Conservation (phyloP, 2,113 vertebrate genomes). For the Pandion haliaetus region DNA sequence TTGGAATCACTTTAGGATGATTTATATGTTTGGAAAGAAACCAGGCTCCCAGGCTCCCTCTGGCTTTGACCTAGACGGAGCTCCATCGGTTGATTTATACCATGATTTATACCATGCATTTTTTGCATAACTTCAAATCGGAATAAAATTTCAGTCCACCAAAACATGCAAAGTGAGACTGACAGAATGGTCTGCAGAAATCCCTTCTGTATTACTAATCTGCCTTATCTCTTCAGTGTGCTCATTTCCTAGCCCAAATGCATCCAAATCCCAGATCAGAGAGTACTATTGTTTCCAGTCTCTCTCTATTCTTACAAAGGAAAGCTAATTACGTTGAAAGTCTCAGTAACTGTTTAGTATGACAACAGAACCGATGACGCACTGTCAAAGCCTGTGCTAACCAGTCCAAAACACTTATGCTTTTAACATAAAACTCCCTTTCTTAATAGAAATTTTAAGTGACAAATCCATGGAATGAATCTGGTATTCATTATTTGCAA, state of each 20-base stretch:
- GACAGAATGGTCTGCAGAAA: neutral
- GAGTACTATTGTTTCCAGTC: neutral
- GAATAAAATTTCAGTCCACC: neutral
- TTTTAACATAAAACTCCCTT: neutral
- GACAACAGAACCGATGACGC: neutral
- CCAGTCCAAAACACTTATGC: neutral
- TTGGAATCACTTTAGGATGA: constrained; percentile 52
- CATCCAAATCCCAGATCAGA: constrained; percentile 35
- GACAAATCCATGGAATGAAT: constrained; percentile 62
- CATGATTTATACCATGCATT: neutral
- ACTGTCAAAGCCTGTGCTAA: neutral
- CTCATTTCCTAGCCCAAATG: constrained; percentile 2
- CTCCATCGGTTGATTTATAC: neutral
- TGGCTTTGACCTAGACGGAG: constrained; percentile 34
- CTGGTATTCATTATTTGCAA: constrained; percentile 65
- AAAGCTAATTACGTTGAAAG: neutral
- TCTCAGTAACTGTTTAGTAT: neutral
- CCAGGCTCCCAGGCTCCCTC: constrained; percentile 35
- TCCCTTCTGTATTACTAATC: neutral
- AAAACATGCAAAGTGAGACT: neutral
- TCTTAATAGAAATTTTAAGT: constrained; percentile 74
- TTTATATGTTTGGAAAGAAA: constrained; percentile 44
- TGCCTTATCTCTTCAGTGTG: neutral
- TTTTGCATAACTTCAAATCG: neutral
- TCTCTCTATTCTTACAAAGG: neutral